A percentile compares a stretch with the other conserved stretches of the same genome.
Conservation (phyloP, 2,888 invertebrate genomes). For the Molorchus minor region DNA sequence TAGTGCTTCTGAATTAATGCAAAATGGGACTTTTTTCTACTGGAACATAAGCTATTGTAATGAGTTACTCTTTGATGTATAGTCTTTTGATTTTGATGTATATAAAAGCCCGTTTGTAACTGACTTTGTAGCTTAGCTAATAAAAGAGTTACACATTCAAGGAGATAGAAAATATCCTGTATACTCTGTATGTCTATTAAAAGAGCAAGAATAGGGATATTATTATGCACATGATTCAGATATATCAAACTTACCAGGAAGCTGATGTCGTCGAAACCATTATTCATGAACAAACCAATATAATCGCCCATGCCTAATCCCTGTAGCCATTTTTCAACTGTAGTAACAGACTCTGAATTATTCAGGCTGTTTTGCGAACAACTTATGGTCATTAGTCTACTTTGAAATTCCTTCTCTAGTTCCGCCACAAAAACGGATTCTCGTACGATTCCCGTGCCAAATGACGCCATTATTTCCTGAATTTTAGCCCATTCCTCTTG, state of each 20-base stretch:
- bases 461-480: conserved; percentile 94
- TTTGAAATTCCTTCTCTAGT: conserved; percentile 81
- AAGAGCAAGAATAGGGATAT: not conserved
- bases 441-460: conserved; percentile 83
- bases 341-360: conserved; percentile 67
- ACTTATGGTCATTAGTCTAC: conserved; percentile 73
- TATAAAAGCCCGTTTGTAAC: no score
- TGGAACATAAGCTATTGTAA: no score
- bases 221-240: not conserved
- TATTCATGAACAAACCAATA: conserved; percentile 82
- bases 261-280: conserved; percentile 91
- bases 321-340: conserved; percentile 82
- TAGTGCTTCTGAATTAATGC: no score
- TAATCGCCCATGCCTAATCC: conserved; percentile 82
- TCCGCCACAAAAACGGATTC: conserved; percentile 83
- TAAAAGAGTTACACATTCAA: no score
- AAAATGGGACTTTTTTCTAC: no score
- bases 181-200: no score
- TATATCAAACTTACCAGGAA: conserved; percentile 86
- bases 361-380: conserved; percentile 67
- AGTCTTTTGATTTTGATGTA: no score
- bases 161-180: no score
- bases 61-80: no score
- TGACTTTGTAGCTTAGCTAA: no score
- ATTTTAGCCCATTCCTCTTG: conserved; percentile 97